These are phyloP conservation scores for Brachylomia viminalis DNA, from an alignment of 2,888 invertebrate species.

Conservation along the genomic window DNA sequence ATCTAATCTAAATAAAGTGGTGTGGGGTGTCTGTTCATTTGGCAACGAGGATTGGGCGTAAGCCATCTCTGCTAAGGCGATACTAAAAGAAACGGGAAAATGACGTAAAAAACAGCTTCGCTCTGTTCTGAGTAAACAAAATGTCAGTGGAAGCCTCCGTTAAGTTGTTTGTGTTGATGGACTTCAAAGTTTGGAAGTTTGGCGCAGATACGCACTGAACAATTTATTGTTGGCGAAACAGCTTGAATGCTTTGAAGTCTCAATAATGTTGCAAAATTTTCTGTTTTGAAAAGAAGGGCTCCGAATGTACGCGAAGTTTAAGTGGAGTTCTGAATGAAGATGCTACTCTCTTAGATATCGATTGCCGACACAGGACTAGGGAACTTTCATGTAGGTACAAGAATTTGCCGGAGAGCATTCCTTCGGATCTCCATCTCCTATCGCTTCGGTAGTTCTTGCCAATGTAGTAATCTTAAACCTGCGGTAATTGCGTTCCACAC, in stretches of 20 bases:
- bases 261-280: slow-evolving; percentile 56
- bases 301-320: slow-evolving; percentile 29
- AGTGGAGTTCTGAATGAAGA: slow-evolving; percentile 46
- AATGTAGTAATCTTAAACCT: not conserved
- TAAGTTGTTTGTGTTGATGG: slow-evolving; percentile 62
- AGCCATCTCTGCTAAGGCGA: slow-evolving; percentile 53
- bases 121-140: slow-evolving; percentile 52
- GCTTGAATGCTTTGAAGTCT: slow-evolving; percentile 60
- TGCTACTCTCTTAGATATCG: slow-evolving; percentile 14
- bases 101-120: slow-evolving; percentile 61
- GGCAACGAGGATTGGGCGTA: slow-evolving; percentile 44
- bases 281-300: slow-evolving; percentile 53
- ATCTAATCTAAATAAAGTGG: slow-evolving; percentile 64
- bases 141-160: slow-evolving; percentile 35
- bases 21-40: slow-evolving; percentile 37
- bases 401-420: not conserved
- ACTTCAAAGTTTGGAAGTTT: slow-evolving; percentile 46
- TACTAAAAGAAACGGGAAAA: slow-evolving; percentile 61
- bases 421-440: no score
- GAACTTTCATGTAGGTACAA: not conserved
- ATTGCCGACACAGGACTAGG: slow-evolving; percentile 11
- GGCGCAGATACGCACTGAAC: slow-evolving; percentile 56
- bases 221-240: slow-evolving; percentile 54
- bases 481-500: no score
- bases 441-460: not conserved